phyloP scores from a whole-genome alignment of 2,797 vertebrate species.

The Epinephelus malabaricus region DNA sequence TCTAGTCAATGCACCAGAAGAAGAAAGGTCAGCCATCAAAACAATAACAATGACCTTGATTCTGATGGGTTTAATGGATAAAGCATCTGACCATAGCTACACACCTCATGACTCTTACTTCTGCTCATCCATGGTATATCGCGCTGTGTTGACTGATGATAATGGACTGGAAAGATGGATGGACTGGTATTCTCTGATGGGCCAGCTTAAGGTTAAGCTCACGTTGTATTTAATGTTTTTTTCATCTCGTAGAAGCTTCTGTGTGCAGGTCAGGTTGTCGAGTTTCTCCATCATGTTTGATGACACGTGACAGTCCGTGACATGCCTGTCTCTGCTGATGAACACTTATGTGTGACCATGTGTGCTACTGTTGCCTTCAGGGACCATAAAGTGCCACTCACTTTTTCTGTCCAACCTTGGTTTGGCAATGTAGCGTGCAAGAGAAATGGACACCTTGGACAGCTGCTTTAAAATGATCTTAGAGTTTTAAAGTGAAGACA shows the following conservation, averaged over 20 bases:
- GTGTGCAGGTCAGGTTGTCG: conserved; percentile 39
- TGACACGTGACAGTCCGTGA: conserved; percentile 61
- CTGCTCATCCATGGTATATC: conserved; percentile 37
- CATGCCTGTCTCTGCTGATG: conserved; percentile 64
- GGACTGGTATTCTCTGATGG: conserved; percentile 41
- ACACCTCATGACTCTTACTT: conserved; percentile 30
- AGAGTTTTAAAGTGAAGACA: neutral
- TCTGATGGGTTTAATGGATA: conserved; percentile 43
- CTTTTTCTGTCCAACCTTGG: conserved; percentile 53
- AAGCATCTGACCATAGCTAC: conserved; percentile 42
- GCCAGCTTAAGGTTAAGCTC: conserved; percentile 36
- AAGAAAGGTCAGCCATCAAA: conserved; percentile 56
- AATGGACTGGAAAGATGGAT: conserved; percentile 48
- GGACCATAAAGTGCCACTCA: conserved; percentile 63
- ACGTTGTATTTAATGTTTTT: conserved; percentile 21
- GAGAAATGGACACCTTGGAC: conserved; percentile 30
- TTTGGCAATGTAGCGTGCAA: conserved; percentile 39
- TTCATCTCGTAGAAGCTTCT: conserved; percentile 31
- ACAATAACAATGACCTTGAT: conserved; percentile 48
- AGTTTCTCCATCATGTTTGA: conserved; percentile 65
- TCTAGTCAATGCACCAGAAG: conserved; percentile 32
- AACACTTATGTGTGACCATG: conserved; percentile 64
- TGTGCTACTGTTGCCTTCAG: conserved; percentile 60
- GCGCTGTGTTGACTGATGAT: conserved; percentile 51
- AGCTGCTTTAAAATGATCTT: neutral